phyloP scores from a whole-genome alignment of 2,888 invertebrate species.

The Holacanthella duospinosa region DNA sequence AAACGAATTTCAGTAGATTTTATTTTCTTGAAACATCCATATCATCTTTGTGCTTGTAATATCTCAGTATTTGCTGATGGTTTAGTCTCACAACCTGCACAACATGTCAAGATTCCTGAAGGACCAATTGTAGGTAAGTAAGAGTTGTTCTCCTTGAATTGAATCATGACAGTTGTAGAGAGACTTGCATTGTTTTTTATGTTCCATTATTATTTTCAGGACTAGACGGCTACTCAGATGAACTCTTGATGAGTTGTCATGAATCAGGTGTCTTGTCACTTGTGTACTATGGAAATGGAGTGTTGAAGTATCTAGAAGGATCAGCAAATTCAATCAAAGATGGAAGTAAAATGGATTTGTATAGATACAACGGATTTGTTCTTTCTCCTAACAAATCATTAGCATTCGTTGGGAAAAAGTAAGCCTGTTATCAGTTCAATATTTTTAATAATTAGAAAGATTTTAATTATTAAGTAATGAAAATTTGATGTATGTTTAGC shows the following conservation, averaged over 20 bases:
- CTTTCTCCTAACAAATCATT: conserved; percentile 14
- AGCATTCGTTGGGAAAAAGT: conserved; percentile 11
- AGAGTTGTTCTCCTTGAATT: not conserved
- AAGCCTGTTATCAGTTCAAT: not conserved
- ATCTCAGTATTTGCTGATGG: not conserved
- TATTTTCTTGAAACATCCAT: conserved; percentile 13
- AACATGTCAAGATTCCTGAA: conserved; percentile 8
- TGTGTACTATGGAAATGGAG: not conserved
- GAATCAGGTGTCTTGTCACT: conserved; percentile 10
- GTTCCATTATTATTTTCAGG: conserved; percentile 3
- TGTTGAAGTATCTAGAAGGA: not conserved
- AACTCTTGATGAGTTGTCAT: conserved; percentile 1
- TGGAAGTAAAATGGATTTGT: not conserved
- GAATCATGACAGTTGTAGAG: not conserved
- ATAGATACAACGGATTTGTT: conserved; percentile 11
- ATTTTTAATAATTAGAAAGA: not conserved
- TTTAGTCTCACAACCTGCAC: conserved; percentile 2
- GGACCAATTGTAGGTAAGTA: conserved; percentile 14
- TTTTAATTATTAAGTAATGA: not conserved
- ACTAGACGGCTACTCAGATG: conserved; percentile 6
- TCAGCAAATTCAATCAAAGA: conserved; percentile 1
- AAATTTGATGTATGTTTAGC: conserved; percentile 6
- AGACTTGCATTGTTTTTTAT: not conserved
- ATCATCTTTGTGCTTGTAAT: conserved; percentile 7
- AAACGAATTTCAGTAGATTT: not conserved